Evolutionary conservation across 2,113 vertebrate species (phyloP), one percentile per base, ranked within the genome.

Genomic region (Tylochromis polylepis): DNA sequence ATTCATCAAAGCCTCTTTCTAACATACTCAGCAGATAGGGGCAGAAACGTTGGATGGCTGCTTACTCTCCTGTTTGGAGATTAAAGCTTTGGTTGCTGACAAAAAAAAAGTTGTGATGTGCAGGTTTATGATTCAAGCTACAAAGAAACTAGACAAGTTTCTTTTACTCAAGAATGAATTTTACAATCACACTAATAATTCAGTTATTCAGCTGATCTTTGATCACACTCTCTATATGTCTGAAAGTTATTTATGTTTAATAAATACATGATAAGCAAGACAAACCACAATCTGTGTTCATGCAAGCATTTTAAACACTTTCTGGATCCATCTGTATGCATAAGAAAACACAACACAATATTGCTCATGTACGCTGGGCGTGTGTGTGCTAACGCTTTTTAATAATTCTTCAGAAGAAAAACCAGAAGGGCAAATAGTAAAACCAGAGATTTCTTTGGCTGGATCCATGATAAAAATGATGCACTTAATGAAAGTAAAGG

Each of bases 1-100:
- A 93, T 94, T 94, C 93, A 94, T 95, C 94, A 94, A 95, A 95
- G 94, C 94, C 86, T 91, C 93, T 94, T 95, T 95, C 92, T 55
- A 91, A 95, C 94, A 82, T 88, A 94, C 94, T 95, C 94, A 94
- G 95, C 93, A 95, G 93, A 92, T 87, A 85, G 85, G 43, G 31
- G 81, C 36, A 84, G 80, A 86, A 86, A 84, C 67, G 79, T 80
- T 79, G 86, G 12, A 82, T 18, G 65, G 93, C 5, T 93, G 93
- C 91, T 93, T 91, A 93, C 91, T 78, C 92, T 90, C 91, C 86
- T 87, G 90, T 94, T 89, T 92, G 86, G 82, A 93, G 94, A 95
- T 94, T 93, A 91, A 93, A 93, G 94, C 90, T 81, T 60, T 43
- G 81, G 87, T 62, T 90, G 86, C 92, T 91, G 85, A 88, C 83